Conservation (phyloP, 2,888 invertebrate species). For the Acleris holmiana region DNA sequence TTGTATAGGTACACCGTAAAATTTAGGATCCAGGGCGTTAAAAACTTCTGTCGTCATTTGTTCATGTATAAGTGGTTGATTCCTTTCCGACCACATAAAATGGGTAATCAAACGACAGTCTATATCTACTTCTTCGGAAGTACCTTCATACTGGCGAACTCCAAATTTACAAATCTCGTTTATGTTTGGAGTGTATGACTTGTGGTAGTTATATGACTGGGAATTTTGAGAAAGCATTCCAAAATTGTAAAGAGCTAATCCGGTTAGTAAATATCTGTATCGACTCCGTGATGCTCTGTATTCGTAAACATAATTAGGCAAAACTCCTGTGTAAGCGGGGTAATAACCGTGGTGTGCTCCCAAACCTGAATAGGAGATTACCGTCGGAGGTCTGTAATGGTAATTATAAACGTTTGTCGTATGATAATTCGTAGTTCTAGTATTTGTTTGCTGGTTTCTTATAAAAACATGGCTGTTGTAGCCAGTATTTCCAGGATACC, state of each 20-base stretch:
- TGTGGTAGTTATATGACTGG: background rate
- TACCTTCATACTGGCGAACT: background rate
- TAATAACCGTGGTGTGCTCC: background rate
- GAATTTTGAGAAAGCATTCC: conserved; percentile 5
- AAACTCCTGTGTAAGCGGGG: conserved; percentile 8
- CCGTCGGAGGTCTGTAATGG: conserved; percentile 16
- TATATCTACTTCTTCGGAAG: conserved; percentile 14
- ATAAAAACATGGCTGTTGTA: conserved; percentile 6
- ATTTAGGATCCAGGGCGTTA: conserved; percentile 24
- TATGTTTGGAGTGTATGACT: background rate
- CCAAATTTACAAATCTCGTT: conserved; percentile 27
- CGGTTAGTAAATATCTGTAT: conserved; percentile 18
- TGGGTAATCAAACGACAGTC: conserved; percentile 31
- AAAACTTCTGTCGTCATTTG: background rate
- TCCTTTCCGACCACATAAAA: conserved; percentile 8
- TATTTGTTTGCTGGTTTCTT: conserved; percentile 15
- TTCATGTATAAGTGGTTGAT: background rate
- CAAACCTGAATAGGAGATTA: background rate
- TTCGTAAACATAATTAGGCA: conserved; percentile 20
- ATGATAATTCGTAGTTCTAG: background rate
- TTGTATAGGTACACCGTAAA: conserved; percentile 13
- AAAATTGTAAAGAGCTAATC: conserved; percentile 28
- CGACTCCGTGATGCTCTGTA: conserved; percentile 23
- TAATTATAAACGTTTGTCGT: conserved; percentile 11
- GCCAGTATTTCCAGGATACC: background rate